These are phyloP conservation scores for Sinelater perroti DNA, from an alignment of 2,888 invertebrate genomes.

Conservation along the genomic window DNA sequence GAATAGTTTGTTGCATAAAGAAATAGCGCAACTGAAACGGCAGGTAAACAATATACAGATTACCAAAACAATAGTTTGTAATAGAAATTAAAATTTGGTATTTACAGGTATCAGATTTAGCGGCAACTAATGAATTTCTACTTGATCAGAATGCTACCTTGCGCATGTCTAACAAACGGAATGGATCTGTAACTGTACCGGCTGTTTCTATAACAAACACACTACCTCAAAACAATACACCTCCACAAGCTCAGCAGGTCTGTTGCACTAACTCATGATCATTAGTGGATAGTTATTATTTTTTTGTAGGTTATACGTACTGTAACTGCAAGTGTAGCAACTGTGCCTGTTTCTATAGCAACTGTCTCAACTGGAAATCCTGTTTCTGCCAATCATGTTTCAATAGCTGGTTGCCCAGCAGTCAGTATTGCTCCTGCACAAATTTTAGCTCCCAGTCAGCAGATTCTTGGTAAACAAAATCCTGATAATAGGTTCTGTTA, in stretches of 20 bases:
- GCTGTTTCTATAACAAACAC: slow-evolving; percentile 69
- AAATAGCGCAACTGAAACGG: slow-evolving; percentile 75
- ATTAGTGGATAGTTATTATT: not conserved
- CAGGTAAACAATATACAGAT: no score
- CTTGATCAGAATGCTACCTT: slow-evolving; percentile 80
- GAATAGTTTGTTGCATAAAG: slow-evolving; percentile 71
- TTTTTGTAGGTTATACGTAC: slow-evolving; percentile 61
- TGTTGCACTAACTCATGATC: not conserved
- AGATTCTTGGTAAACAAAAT: slow-evolving; percentile 59
- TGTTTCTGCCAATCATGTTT: slow-evolving; percentile 63
- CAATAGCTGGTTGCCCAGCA: slow-evolving; percentile 66
- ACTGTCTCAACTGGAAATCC: slow-evolving; percentile 65
- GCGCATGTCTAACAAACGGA: slow-evolving; percentile 67
- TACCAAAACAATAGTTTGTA: slow-evolving; percentile 7
- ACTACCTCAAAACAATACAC: slow-evolving; percentile 62
- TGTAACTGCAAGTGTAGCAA: slow-evolving; percentile 68
- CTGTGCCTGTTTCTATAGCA: slow-evolving; percentile 69
- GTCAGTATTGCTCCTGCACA: slow-evolving; percentile 69
- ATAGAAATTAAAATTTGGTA: no score
- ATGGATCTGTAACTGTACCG: slow-evolving; percentile 67
- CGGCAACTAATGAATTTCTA: slow-evolving; percentile 81
- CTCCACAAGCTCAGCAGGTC: slow-evolving; percentile 57
- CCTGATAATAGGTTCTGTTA: no score
- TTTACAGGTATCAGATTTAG: slow-evolving; percentile 70
- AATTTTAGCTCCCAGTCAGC: slow-evolving; percentile 60